Percentiles rank a stretch among this genome's conserved stretches.
phyloP scores from a whole-genome alignment of 1,140 invertebrate genomes.

The Macrostomum lignano region DNA sequence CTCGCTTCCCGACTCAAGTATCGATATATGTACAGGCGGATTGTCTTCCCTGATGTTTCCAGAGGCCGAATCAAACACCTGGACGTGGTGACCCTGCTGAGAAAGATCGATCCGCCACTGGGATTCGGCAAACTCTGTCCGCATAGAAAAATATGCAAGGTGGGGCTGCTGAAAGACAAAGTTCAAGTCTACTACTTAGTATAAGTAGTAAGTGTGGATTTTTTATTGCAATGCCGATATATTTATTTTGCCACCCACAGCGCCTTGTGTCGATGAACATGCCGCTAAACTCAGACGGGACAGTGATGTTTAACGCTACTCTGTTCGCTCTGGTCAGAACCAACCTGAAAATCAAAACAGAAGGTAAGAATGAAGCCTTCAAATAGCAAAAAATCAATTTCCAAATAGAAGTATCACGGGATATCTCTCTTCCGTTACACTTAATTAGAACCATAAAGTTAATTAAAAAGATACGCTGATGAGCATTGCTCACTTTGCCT shows the following conservation, averaged over 20 bases:
- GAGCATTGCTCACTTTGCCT: no score
- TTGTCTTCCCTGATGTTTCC: slow-evolving; percentile 10
- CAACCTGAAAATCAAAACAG: slow-evolving; percentile 82
- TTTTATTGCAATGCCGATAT: neutral
- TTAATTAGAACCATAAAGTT: no score
- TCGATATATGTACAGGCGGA: no score
- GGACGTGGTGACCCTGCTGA: slow-evolving; percentile 78
- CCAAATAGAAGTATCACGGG: no score
- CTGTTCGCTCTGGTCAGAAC: slow-evolving; percentile 90
- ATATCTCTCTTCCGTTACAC: no score
- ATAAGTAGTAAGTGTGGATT: no score
- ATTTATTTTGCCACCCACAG: slow-evolving; percentile 27
- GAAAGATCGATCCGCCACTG: slow-evolving; percentile 91
- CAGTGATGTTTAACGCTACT: slow-evolving; percentile 93
- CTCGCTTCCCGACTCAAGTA: no score
- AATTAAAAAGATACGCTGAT: no score
- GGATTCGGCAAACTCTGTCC: slow-evolving; percentile 97
- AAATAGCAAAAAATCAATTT: no score
- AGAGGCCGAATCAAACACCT: slow-evolving; percentile 95
- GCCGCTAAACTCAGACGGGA: slow-evolving; percentile 94
- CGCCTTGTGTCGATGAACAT: slow-evolving; percentile 97
- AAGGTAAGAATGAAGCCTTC: slow-evolving; percentile 31
- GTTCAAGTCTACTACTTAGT: no score
- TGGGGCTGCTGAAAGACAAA: slow-evolving; percentile 16
- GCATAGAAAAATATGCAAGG: slow-evolving; percentile 89